Conservation (phyloP, 2,888 invertebrate species). For the Eupithecia exiguata region DNA sequence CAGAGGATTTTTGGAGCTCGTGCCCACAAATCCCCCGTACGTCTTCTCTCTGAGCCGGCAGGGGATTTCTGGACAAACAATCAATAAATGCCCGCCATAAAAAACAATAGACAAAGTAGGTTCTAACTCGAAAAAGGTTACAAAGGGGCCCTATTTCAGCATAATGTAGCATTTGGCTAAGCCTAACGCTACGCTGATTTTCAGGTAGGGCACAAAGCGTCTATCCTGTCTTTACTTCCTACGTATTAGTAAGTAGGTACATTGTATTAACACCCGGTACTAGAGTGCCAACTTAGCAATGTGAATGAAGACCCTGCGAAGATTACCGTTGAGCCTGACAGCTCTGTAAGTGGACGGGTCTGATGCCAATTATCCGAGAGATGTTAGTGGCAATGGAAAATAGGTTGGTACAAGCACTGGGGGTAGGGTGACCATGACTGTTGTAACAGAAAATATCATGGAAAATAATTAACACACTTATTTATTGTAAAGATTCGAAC, state of each 20-base stretch:
- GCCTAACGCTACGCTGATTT: not conserved
- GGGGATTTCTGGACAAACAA: too few species aligned
- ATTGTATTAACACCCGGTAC: not conserved
- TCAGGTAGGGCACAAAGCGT: not conserved
- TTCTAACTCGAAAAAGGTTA: too few species aligned
- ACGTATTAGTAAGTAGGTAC: not conserved
- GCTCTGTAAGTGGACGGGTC: conserved; percentile 62
- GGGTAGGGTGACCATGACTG: not conserved
- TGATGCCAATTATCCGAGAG: conserved; percentile 65
- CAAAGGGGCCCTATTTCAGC: too few species aligned
- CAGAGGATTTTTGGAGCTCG: too few species aligned
- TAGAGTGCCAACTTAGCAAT: not conserved
- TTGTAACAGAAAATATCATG: not conserved
- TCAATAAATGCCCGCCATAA: too few species aligned
- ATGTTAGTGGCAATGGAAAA: conserved; percentile 52
- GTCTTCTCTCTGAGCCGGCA: too few species aligned
- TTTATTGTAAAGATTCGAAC: too few species aligned
- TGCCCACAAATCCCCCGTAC: too few species aligned
- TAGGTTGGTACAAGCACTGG: not conserved
- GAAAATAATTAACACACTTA: too few species aligned
- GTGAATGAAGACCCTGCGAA: conserved; percentile 36
- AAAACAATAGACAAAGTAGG: not conserved
- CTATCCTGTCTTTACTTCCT: not conserved
- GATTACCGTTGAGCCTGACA: conserved; percentile 62
- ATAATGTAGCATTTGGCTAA: not conserved